A percentile compares a stretch with the other conserved stretches of the same genome.
phyloP scores from a whole-genome alignment of 2,888 invertebrate species.

The Sthenelais limicola region DNA sequence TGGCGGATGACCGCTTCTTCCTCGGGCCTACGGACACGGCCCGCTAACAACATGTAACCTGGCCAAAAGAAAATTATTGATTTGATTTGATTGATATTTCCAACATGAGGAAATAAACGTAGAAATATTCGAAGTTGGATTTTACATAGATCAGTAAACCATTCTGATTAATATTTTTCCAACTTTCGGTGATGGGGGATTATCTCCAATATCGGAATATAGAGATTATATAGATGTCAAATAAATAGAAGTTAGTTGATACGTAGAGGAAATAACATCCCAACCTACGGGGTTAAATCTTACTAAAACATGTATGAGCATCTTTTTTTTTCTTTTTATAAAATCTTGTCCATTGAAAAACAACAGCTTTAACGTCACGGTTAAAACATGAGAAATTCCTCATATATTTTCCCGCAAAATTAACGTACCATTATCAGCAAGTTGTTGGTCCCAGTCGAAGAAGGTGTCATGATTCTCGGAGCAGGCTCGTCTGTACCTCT shows the following conservation, averaged over 20 bases:
- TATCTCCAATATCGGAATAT: too few relatives aligned
- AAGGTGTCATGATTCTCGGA: slow-evolving; percentile 75
- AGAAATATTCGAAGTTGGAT: too few relatives aligned
- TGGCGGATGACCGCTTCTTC: slow-evolving; percentile 87
- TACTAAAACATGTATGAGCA: neutral
- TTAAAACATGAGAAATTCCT: neutral
- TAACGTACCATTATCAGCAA: slow-evolving; percentile 80
- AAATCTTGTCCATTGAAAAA: neutral
- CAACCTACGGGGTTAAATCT: too few relatives aligned
- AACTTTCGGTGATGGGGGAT: too few relatives aligned
- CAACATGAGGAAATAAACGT: too few relatives aligned
- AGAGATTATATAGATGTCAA: too few relatives aligned
- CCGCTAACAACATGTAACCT: slow-evolving; percentile 92
- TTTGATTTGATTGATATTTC: too few relatives aligned
- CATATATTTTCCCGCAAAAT: neutral
- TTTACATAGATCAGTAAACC: too few relatives aligned
- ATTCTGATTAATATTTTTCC: too few relatives aligned
- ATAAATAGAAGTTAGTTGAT: too few relatives aligned
- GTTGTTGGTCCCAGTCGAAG: slow-evolving; percentile 97
- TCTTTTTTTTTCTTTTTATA: neutral
- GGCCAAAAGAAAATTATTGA: slow-evolving; percentile 44
- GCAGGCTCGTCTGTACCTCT: slow-evolving; percentile 81
- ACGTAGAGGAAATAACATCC: too few relatives aligned
- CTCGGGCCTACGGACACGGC: slow-evolving; percentile 87
- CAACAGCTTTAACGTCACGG: neutral